These are phyloP conservation scores for Carlito syrichta DNA, from an alignment of 2,113 vertebrate species.

Conservation along the genomic window DNA sequence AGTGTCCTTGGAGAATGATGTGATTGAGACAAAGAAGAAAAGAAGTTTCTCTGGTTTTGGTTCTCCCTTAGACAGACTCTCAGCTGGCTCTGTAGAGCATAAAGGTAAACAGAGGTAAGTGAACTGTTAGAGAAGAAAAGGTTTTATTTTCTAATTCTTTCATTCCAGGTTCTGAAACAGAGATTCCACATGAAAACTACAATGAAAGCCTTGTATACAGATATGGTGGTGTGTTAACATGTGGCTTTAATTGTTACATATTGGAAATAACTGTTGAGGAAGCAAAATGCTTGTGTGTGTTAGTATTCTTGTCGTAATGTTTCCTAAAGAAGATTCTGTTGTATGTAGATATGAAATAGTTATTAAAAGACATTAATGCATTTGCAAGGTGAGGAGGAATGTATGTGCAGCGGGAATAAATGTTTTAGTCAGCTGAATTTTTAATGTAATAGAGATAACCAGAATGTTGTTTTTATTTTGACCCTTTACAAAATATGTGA, in stretches of 20 bases:
- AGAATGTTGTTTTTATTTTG: neutral
- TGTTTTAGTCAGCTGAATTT: neutral
- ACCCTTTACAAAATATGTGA: neutral
- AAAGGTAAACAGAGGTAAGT: constrained; percentile 90
- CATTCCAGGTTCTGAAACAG: neutral
- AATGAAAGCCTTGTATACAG: neutral
- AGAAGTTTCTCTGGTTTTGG: constrained; percentile 90
- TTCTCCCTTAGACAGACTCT: constrained; percentile 90
- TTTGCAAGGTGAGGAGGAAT: neutral
- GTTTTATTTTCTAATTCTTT: neutral
- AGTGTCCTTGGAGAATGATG: constrained; percentile 88
- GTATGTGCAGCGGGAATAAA: neutral
- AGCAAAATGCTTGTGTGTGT: neutral
- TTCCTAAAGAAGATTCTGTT: neutral
- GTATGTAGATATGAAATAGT: neutral
- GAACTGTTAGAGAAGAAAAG: neutral
- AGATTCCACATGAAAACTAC: neutral
- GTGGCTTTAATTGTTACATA: neutral
- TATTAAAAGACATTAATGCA: neutral
- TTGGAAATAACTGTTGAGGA: neutral
- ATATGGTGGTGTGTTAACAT: neutral
- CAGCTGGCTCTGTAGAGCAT: constrained; percentile 82
- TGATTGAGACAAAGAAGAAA: constrained; percentile 92
- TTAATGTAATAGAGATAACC: neutral
- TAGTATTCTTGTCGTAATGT: neutral